Evolutionary conservation across 2,888 invertebrate species (phyloP).

Genomic region (Horisme vitalbata): DNA sequence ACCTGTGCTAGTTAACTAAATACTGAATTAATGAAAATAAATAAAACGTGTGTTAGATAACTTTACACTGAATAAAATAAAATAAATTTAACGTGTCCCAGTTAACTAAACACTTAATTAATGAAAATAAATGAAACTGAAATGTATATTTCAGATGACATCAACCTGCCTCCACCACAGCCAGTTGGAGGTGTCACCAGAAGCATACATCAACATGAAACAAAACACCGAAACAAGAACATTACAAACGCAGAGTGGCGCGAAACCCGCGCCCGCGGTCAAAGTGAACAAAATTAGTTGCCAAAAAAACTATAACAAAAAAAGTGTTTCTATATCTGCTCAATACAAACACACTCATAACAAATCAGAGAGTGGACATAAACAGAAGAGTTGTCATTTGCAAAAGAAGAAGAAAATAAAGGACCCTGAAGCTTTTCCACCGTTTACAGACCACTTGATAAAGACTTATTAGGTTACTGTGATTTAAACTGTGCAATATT

Average conservation of each 20-base stretch:
- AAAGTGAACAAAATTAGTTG: conserved; percentile 50
- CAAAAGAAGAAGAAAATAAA: conserved; percentile 70
- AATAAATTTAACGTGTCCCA: too few relatives aligned
- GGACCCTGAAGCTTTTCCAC: conserved; percentile 53
- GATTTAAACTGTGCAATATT: conserved; percentile 28
- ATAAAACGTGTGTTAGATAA: too few relatives aligned
- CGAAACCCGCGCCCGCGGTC: conserved; percentile 18
- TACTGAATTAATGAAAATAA: too few relatives aligned
- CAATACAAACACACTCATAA: conserved; percentile 72
- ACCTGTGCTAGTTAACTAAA: too few relatives aligned
- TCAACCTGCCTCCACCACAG: conserved; percentile 76
- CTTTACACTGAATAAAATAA: too few relatives aligned
- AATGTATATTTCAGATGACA: conserved; percentile 52
- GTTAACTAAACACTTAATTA: too few relatives aligned
- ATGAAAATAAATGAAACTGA: too few relatives aligned
- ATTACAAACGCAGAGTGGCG: conserved; percentile 29
- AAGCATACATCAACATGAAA: conserved; percentile 41
- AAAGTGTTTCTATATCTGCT: conserved; percentile 61
- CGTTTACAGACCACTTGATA: conserved; percentile 71
- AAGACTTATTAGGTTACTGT: conserved; percentile 66
- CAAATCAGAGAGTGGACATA: conserved; percentile 67
- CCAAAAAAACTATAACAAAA: conserved; percentile 59
- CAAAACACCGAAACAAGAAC: conserved; percentile 36
- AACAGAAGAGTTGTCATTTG: conserved; percentile 67
- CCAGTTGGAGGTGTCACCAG: conserved; percentile 63